A percentile compares a stretch with the other conserved stretches of the same genome.
phyloP scores from a whole-genome alignment of 2,797 vertebrate species.

The Antrozous pallidus region DNA sequence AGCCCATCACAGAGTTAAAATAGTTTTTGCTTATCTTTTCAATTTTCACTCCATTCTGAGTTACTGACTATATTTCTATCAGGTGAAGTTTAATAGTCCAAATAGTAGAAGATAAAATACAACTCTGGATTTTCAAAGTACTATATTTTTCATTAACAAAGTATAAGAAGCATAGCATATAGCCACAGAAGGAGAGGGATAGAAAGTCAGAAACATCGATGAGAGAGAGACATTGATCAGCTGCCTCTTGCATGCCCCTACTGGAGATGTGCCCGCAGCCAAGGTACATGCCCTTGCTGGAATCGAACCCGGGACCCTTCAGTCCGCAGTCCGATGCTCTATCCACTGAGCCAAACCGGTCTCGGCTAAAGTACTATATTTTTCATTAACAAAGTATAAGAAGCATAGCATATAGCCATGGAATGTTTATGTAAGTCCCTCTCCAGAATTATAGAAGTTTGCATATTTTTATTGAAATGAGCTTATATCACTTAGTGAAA shows the following conservation, averaged over 20 bases:
- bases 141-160: neutral
- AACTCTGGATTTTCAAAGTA: neutral
- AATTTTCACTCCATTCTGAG: neutral
- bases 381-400: neutral
- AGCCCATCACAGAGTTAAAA: neutral
- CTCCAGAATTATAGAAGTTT: neutral
- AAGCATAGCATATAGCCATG: neutral
- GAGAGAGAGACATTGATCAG: too few species aligned
- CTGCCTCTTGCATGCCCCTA: too few species aligned
- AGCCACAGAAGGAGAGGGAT: too few species aligned
- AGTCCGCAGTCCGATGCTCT: too few species aligned
- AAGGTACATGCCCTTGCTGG: too few species aligned
- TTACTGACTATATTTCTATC: neutral
- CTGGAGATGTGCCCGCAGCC: too few species aligned
- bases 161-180: neutral
- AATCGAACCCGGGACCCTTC: too few species aligned
- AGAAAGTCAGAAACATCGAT: too few species aligned
- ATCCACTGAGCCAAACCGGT: too few species aligned
- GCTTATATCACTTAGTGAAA: neutral
- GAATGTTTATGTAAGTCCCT: neutral
- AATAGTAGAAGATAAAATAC: neutral
- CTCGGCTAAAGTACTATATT: constrained; percentile 17
- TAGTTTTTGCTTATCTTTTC: neutral
- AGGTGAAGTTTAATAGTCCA: neutral
- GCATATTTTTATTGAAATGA: neutral